Base-by-base conservation (phyloP, 2,113 vertebrate genomes). In the Hemiscyllium ocellatum region DNA sequence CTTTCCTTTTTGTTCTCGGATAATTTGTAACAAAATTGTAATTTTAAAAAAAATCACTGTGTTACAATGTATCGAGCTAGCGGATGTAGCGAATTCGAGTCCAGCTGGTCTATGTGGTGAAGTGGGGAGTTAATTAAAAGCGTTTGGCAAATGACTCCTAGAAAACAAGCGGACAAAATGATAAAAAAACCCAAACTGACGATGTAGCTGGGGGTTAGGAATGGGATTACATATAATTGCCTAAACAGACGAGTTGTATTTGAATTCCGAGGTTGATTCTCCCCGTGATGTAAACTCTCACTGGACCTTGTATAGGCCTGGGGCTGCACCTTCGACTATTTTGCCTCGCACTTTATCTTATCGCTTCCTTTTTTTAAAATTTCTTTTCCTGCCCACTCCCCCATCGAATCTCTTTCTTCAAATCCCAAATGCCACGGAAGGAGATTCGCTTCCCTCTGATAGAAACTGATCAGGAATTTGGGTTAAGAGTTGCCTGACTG, bases 51-150 rank as follows among this genome's bases (percentile, higher is more conserved):
- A n/a, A n/a, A 93, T 65, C 65, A 66, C 19, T 66, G 89, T 29
- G 33, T 91, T 91, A 91, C 33, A 91, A 91, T 93, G 89, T 93
- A 93, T 93, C 89, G 61, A 93, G 89, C 33, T 66, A n/a, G 89
- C 89, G 89, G 56, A 93, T 66, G 89, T 93, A 68, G 61, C 89
- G 33, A 65, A 37, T 37, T 93, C 89, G 61, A 93, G 17, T 37
- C 61, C 61, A 93, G 89, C 89, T 37, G 37, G 61, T 33, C 56
- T 12, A n/a, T 91, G 87, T 65, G 56, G 56, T 89, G 85, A 86
- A 33, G 52, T 66, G 13, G 52, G 52, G 52, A 66, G 61, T 66
- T 66, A 66, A 66, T 91, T 91, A 66, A 65, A 56, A 15, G 78
- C n/a, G 78, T 83, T 91, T 91, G 61, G n/a, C 89, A 66, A 42